Evolutionary conservation across 2,797 vertebrate genomes (phyloP), one percentile per base, ranked within the genome.

Genomic region (Centroberyx gerrardi): DNA sequence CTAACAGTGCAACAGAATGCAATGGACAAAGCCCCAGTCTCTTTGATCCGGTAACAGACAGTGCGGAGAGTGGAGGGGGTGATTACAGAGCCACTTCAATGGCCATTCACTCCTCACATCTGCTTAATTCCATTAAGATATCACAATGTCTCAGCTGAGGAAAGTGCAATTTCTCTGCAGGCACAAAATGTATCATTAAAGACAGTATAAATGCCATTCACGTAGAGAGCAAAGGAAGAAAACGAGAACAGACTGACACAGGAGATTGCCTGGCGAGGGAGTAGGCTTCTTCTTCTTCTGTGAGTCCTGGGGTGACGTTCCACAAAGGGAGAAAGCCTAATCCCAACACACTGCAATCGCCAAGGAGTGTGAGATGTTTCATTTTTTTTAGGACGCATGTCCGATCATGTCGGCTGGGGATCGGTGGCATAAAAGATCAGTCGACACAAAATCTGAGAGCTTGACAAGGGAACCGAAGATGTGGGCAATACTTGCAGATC

Each of bases 61-160:
- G 56, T 72, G 49, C 53, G 65, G 56, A 72, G 78, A 81, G 66
- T 63, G 52, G 15, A 88, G 72, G 14, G 63, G 46, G 64, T 75
- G 80, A 90, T 91, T 87, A 80, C 44, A 75, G 38, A 78, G 71
- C 72, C 54, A 81, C 88, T 88, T 90, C 75, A 89, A 72, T 15
- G 60, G 49, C 68, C 66, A 31, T 87, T 92, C 58, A 74, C 78
- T 87, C 81, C 86, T 89, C 80, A 70, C 81, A 82, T 82, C 78
- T 72, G 82, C 84, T 85, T 85, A 78, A 88, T 80, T 89, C 71
- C 80, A 87, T 89, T 83, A 90, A 72, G 74, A 81, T 85, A 83
- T 73, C 54, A 58, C 59, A 36, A 67, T 52, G 60, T 79, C 74
- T 65, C 8, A 9, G 66, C 36, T 65, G 63, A 75, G 66, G 76